Base-by-base conservation (phyloP, 2,113 vertebrate genomes). In the Macquaria australasica region DNA sequence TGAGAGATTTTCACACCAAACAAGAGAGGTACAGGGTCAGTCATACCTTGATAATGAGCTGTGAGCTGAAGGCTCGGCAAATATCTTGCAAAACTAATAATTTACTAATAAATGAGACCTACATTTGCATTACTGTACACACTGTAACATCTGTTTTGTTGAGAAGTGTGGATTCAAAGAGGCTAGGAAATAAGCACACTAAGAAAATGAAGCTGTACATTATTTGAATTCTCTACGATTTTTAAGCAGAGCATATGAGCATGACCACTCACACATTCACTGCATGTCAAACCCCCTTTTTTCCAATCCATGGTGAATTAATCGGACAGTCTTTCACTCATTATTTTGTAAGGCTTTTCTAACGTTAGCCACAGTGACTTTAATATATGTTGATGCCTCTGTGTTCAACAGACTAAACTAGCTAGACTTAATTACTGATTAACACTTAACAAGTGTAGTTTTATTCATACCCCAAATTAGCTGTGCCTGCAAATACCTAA, bases 41-140 rank as follows among this genome's bases (percentile, higher is more conserved):
- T 53, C 69, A 6, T 37, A 71, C 48, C 59, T 82, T 59, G 78
- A 87, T 84, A 81, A 89, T 62, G 62, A 76, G 34, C 67, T 56
- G 69, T 14, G 21, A n/a, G 58, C n/a, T 66, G 0, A 6, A 43
- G 28, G 39, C 56, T 16, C 8, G 1, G 28, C 8, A n/a, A 70
- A 48, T 82, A 69, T 43, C 63, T 63, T 41, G 11, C 16, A 64
- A 69, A 75, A 77, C 28, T 37, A 60, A 83, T 39, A 63, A 28
- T 31, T 77, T 6, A 48, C 18, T 25, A n/a, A 64, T 41, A 77
- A 58, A 63, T 53, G 6, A 31, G 11, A 25, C 9, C 31, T 28
- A 15, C 23, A n/a, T 14, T 34, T 21, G 28, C 7, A 10, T 55
- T 15, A 51, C 60, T 64, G 20, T 45, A 12, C 20, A 8, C 1